These are phyloP conservation scores for Pheosia gnoma DNA, from an alignment of 2,888 invertebrate genomes.

Conservation along the genomic window DNA sequence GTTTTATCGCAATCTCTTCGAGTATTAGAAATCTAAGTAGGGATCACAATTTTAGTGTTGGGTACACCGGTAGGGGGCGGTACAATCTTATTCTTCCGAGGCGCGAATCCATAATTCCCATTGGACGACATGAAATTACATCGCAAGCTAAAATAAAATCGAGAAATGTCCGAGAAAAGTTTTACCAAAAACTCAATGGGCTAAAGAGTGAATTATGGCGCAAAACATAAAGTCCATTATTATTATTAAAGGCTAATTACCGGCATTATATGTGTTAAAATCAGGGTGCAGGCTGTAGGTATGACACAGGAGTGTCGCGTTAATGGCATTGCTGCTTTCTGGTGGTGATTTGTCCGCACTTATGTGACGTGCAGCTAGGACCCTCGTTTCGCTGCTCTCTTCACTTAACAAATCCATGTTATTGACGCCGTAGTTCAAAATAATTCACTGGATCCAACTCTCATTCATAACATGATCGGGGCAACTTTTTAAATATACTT, in stretches of 20 bases:
- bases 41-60: too few species aligned
- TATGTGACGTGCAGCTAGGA: constrained; percentile 64
- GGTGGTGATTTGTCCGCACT: constrained; percentile 58
- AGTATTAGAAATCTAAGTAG: too few species aligned
- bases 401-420: constrained; percentile 66
- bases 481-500: constrained; percentile 16
- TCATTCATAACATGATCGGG: constrained; percentile 28
- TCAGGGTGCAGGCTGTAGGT: constrained; percentile 69
- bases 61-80: too few species aligned
- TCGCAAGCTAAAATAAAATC: too few species aligned
- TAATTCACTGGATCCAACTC: constrained; percentile 16
- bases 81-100: too few species aligned
- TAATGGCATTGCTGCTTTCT: constrained; percentile 59
- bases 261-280: constrained; percentile 67
- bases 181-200: too few species aligned
- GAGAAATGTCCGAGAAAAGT: too few species aligned
- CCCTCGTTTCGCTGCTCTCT: constrained; percentile 49
- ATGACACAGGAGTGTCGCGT: constrained; percentile 70
- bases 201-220: too few species aligned
- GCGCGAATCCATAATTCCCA: too few species aligned
- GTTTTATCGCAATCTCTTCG: too few species aligned
- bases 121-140: too few species aligned
- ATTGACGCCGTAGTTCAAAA: constrained; percentile 13
- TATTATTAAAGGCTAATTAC: constrained; percentile 45
- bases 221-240: not conserved